These are phyloP conservation scores for Scaptomyza polygonia DNA, from an alignment of 2,888 invertebrate species.

Conservation along the genomic window DNA sequence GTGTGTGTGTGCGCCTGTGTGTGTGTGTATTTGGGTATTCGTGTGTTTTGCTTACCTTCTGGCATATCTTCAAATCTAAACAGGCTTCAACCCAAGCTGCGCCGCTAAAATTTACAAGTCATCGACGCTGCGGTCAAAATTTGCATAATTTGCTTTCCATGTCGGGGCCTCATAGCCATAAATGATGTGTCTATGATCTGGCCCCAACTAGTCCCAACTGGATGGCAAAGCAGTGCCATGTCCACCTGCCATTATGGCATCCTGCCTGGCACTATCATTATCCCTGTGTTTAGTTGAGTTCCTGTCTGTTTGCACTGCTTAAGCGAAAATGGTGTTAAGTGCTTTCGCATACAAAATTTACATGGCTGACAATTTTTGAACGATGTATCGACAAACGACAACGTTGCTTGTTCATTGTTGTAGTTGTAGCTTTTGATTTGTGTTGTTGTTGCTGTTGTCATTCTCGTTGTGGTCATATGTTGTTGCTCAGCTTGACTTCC, in stretches of 20 bases:
- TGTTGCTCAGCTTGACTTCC: conserved; percentile 71
- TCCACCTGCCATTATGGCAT: conserved; percentile 14
- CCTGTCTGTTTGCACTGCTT: conserved; percentile 72
- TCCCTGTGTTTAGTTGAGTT: conserved; percentile 45
- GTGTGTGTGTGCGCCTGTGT: conserved; percentile 8
- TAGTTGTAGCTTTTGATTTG: conserved; percentile 16
- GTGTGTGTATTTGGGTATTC: conserved; percentile 25
- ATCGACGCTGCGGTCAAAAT: conserved; percentile 74
- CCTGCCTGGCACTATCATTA: conserved; percentile 28
- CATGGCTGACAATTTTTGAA: conserved; percentile 77
- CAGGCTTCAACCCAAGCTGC: conserved; percentile 36
- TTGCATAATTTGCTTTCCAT: conserved; percentile 77
- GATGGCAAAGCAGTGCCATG: neutral
- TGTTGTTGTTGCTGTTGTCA: conserved; percentile 33
- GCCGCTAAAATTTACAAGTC: conserved; percentile 75
- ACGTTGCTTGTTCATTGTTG: conserved; percentile 24
- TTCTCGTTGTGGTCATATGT: conserved; percentile 68
- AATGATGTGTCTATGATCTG: conserved; percentile 65
- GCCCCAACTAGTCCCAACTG: conserved; percentile 11
- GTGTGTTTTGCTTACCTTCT: conserved; percentile 49
- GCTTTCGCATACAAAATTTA: conserved; percentile 80
- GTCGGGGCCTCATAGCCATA: conserved; percentile 63
- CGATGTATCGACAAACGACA: conserved; percentile 68
- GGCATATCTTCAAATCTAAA: conserved; percentile 70
- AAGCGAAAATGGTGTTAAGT: conserved; percentile 80